Conservation (phyloP, 2,888 invertebrate genomes). For the Tolmerus cingulatus region DNA sequence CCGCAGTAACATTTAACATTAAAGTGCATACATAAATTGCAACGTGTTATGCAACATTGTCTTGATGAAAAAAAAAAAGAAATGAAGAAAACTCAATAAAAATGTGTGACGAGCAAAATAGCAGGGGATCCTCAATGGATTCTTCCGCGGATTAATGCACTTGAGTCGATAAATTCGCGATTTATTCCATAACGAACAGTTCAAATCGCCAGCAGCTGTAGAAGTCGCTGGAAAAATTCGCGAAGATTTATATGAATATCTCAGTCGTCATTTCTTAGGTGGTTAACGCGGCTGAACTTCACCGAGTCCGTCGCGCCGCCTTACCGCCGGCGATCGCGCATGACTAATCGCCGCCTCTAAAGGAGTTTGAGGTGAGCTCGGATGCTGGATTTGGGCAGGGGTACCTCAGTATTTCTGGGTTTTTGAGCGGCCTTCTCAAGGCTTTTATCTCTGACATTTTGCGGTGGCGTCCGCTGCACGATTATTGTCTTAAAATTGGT, state of each 20-base stretch:
- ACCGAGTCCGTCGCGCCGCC: background rate
- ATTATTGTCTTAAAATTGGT: slow-evolving; percentile 21
- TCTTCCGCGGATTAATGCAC: background rate
- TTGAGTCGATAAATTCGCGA: background rate
- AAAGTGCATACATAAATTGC: slow-evolving; percentile 17
- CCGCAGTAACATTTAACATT: slow-evolving; percentile 4
- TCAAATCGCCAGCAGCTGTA: background rate
- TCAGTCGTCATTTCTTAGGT: background rate
- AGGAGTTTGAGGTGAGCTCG: background rate
- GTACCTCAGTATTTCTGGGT: background rate
- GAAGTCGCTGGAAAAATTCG: background rate
- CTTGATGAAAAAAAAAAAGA: background rate
- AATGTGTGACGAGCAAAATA: background rate
- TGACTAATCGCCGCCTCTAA: background rate
- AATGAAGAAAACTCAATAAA: background rate
- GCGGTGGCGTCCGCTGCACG: background rate
- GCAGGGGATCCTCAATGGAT: background rate
- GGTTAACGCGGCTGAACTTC: background rate
- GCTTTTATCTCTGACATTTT: slow-evolving; percentile 32
- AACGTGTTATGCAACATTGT: slow-evolving; percentile 2
- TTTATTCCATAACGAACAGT: background rate
- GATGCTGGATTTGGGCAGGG: background rate
- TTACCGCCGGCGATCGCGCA: background rate
- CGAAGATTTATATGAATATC: background rate
- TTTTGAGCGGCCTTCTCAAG: slow-evolving; percentile 21